phyloP scores from a whole-genome alignment of 2,888 invertebrate genomes.

The Rhogogaster chlorosoma region DNA sequence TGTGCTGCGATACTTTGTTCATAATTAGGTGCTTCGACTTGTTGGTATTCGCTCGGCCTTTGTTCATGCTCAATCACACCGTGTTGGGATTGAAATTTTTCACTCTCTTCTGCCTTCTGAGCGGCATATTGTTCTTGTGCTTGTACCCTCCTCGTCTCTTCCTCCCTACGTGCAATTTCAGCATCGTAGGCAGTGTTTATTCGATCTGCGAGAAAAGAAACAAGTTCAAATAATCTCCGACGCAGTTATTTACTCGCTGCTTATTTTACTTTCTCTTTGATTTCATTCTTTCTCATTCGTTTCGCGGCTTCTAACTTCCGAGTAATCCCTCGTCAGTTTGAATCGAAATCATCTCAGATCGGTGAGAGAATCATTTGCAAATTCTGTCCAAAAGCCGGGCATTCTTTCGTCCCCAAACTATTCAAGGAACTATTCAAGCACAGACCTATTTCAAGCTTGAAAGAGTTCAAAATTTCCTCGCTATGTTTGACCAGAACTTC shows the following conservation, averaged over 20 bases:
- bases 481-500: constrained; percentile 66
- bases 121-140: constrained; percentile 56
- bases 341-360: neutral
- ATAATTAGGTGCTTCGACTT: neutral
- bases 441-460: constrained; percentile 70
- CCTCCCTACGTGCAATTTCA: constrained; percentile 73
- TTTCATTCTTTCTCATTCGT: neutral
- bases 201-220: constrained; percentile 60
- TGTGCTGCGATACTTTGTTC: neutral
- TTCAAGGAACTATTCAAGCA: neutral
- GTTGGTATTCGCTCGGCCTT: neutral
- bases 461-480: constrained; percentile 65
- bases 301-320: neutral
- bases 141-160: constrained; percentile 81
- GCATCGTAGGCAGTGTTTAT: constrained; percentile 66
- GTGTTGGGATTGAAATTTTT: neutral
- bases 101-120: constrained; percentile 4
- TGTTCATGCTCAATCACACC: neutral
- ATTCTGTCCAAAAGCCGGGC: neutral
- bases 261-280: neutral
- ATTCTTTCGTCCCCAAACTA: neutral
- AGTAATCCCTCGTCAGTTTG: neutral
- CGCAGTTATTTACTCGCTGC: neutral
- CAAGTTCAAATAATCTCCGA: neutral
- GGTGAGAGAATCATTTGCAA: neutral